Percentiles rank a stretch among this genome's conserved stretches.
phyloP scores from a whole-genome alignment of 2,888 invertebrate species.

The Tanypteryx hageni region DNA sequence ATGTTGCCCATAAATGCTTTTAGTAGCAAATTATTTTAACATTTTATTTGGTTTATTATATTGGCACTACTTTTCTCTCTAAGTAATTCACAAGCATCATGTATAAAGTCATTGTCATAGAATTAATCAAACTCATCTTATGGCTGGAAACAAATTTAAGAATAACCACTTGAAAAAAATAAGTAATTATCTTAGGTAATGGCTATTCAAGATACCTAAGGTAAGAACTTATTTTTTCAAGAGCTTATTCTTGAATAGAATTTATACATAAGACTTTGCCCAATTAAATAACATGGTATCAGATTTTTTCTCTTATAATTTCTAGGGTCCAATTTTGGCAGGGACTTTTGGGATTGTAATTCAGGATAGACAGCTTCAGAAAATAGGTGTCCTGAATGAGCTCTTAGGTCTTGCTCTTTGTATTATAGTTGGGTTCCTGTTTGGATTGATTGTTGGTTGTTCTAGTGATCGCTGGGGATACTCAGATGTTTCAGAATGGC shows the following conservation, averaged over 20 bases:
- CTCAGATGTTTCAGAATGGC: slow-evolving; percentile 77
- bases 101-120: too few species aligned
- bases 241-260: too few species aligned
- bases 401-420: slow-evolving; percentile 82
- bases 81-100: too few species aligned
- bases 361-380: slow-evolving; percentile 80
- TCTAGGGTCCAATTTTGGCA: slow-evolving; percentile 86
- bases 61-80: too few species aligned
- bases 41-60: neutral
- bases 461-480: slow-evolving; percentile 79
- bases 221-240: too few species aligned
- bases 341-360: slow-evolving; percentile 86
- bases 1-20: neutral
- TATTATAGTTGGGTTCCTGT: slow-evolving; percentile 82
- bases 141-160: too few species aligned
- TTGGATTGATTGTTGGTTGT: slow-evolving; percentile 80
- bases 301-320: slow-evolving; percentile 62
- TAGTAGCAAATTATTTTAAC: neutral
- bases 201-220: too few species aligned
- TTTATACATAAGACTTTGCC: too few species aligned
- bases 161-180: too few species aligned
- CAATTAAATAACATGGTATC: neutral
- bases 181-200: too few species aligned
- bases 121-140: too few species aligned
- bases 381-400: slow-evolving; percentile 82